Conservation (phyloP, 2,113 vertebrate genomes). For the Microtus ochrogaster region DNA sequence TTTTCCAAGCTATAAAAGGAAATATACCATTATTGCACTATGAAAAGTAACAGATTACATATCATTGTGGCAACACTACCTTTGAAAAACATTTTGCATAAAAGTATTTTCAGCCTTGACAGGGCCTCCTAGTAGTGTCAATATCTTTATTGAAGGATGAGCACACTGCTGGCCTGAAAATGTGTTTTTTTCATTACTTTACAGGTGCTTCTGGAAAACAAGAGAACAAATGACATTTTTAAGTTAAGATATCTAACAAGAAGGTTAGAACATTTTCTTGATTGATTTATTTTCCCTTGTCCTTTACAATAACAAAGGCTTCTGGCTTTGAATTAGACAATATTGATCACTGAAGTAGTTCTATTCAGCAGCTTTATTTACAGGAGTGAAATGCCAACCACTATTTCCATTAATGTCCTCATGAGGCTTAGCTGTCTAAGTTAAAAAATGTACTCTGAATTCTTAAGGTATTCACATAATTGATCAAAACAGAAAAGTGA, state of each 20-base stretch:
- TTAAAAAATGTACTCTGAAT: slow-evolving; percentile 50
- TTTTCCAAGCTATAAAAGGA: background rate
- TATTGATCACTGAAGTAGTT: slow-evolving; percentile 56
- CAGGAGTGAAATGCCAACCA: slow-evolving; percentile 60
- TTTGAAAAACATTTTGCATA: slow-evolving; percentile 4
- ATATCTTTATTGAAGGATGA: background rate
- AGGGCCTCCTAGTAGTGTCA: background rate
- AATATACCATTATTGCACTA: background rate
- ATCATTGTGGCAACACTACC: background rate
- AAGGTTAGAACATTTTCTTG: slow-evolving; percentile 27
- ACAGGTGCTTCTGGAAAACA: slow-evolving; percentile 12
- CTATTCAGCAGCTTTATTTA: slow-evolving; percentile 63
- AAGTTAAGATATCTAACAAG: slow-evolving; percentile 44
- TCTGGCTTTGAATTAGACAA: slow-evolving; percentile 50
- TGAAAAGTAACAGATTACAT: slow-evolving; percentile 31
- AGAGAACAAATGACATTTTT: slow-evolving; percentile 32
- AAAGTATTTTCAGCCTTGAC: background rate
- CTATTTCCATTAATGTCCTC: slow-evolving; percentile 57
- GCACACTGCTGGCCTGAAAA: background rate
- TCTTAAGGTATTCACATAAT: slow-evolving; percentile 54
- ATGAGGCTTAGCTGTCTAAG: slow-evolving; percentile 31
- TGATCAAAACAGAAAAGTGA: slow-evolving; percentile 30
- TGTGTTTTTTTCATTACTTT: background rate
- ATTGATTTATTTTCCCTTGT: slow-evolving; percentile 56
- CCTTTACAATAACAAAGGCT: slow-evolving; percentile 60